These are phyloP conservation scores for Synergus umbraculus DNA, from an alignment of 2,888 invertebrate species.

Conservation along the genomic window DNA sequence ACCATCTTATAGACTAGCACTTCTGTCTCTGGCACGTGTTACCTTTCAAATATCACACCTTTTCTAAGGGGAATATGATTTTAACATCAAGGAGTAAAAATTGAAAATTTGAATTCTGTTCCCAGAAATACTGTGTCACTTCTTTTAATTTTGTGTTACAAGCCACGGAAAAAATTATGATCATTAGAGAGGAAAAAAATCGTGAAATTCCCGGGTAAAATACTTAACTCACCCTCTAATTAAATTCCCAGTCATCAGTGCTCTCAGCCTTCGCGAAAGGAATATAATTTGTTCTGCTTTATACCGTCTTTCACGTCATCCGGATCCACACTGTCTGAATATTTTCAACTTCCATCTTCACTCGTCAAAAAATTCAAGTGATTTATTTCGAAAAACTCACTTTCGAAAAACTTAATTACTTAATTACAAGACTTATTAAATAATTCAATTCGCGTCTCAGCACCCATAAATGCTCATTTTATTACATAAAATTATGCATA, in stretches of 20 bases:
- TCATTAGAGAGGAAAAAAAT: neutral
- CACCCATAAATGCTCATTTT: neutral
- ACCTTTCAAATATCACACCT: conserved; percentile 11
- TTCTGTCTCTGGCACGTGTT: conserved; percentile 33
- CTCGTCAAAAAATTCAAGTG: neutral
- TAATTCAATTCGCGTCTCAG: neutral
- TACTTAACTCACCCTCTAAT: conserved; percentile 56
- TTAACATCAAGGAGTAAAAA: neutral
- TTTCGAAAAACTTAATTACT: neutral
- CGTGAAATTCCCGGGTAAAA: neutral
- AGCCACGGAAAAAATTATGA: neutral
- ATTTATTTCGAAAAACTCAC: neutral
- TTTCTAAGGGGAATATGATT: conserved; percentile 9
- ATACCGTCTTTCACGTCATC: conserved; percentile 8
- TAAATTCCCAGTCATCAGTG: conserved; percentile 54
- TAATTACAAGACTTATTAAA: neutral
- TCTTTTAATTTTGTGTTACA: neutral
- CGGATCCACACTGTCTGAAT: conserved; percentile 4
- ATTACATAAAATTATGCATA: neutral
- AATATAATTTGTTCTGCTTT: neutral
- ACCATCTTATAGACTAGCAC: conserved; percentile 31
- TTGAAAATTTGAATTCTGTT: neutral
- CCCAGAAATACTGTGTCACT: neutral
- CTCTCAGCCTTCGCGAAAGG: conserved; percentile 17
- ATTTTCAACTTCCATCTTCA: conserved; percentile 5